Base-by-base conservation (phyloP, 1,140 invertebrate species). In the Diprion similis region DNA sequence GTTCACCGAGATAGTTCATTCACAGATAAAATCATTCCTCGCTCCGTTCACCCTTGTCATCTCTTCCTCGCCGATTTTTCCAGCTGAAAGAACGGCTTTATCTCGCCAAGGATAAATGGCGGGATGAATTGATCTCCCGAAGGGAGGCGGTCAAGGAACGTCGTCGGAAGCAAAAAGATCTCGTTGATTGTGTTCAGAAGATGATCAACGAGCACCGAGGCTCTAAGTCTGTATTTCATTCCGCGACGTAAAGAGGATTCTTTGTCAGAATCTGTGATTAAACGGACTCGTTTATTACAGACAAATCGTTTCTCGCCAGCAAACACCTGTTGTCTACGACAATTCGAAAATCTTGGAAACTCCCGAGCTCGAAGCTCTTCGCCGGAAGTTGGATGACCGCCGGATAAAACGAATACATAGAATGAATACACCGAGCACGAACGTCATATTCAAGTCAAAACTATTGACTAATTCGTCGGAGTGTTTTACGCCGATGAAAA, bases 371-470 rank as follows among this genome's bases (percentile, higher is more conserved):
- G 69, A 70, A 47, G 47, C 18, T 18, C 46, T 70, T 37, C 69
- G 69, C 17, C 18, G 69, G 17, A 70, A 70, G 46, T 70, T 70
- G 47, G 69, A 70, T 13, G 69, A 70, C 11, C 18, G 47, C 18
- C 18, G 69, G 46, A 70, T 37, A 11, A 11, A 37, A 4, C 10
- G 69, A 70, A 13, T 46, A 15, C 18, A 13, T 11, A 19, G n/a
- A 59, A 59, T 59, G 51, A 13, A 59, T 59, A 15, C 51, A 17
- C 11, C 11, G n/a, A 59, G 51, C 51, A 59, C 51, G 51, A 59
- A 59, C 11, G 11, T 59, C 9, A 59, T 59, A 13, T 59, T 59
- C 9, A 59, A 59, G 51, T 59, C 51, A 4, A 59, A 59, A 59
- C 51, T 17, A 4, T 59, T 17, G n/a, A 13, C 11, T 15, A 13